Percentiles rank a stretch among this genome's conserved stretches.
These are phyloP conservation scores for Rhodeus uyekii DNA, from an alignment of 2,797 vertebrate species.

Conservation along the genomic window DNA sequence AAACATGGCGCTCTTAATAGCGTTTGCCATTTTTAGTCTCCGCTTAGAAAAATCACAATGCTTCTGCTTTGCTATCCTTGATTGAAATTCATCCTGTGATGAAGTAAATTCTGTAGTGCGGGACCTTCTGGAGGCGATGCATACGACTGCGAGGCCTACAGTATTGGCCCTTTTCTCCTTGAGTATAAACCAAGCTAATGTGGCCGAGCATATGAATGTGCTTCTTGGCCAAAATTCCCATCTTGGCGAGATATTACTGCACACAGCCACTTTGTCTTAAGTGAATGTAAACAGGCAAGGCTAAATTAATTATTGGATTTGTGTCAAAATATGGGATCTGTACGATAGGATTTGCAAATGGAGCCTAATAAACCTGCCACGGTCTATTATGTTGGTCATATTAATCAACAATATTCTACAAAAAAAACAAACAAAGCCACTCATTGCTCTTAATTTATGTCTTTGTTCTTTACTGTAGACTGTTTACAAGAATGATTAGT, in stretches of 20 bases:
- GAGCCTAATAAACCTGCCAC: background rate
- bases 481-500: background rate
- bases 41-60: background rate
- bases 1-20: background rate
- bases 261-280: slow-evolving; percentile 1
- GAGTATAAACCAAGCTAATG: background rate
- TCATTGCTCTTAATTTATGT: background rate
- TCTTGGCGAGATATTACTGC: slow-evolving; percentile 7
- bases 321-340: background rate
- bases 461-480: background rate
- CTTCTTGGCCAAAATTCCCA: background rate
- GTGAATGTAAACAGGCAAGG: slow-evolving; percentile 6
- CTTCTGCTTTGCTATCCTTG: background rate
- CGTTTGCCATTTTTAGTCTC: background rate
- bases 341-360: background rate
- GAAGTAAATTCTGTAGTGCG: background rate
- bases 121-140: background rate
- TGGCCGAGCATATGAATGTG: background rate
- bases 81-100: background rate
- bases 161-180: background rate
- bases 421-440: background rate
- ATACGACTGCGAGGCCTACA: background rate
- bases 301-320: background rate
- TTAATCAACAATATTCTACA: background rate
- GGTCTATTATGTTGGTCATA: background rate